Evolutionary conservation across 2,797 vertebrate species (phyloP), one percentile per base, ranked within the genome.

Genomic region (Salarias fasciatus): DNA sequence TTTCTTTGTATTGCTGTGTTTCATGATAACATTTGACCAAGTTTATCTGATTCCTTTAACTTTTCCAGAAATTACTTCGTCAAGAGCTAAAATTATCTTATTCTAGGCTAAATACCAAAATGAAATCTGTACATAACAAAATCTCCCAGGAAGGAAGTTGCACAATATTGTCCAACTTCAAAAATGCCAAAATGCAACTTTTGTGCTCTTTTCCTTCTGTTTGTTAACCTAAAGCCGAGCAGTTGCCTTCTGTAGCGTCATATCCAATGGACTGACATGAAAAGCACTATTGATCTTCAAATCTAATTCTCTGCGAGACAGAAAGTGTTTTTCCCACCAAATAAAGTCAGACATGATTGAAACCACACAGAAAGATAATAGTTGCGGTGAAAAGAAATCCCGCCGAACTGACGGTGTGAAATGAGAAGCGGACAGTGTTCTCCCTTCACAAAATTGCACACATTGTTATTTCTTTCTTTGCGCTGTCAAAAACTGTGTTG

Each of bases 311-410:
- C 11, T 24, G 18, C 15, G 5, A 45, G 5, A 45, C 18, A 11
- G 5, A 5, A 8, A 10, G 13, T 44, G 43, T 4, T 58, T 48
- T 38, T 2, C n/a, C 18, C 24, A 2, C 45, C 6, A 35, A 35
- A 36, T 37, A 57, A 57, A 37, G 43, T 57, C 43, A 45, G 45
- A 57, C 42, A 31, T 40, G 38, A 58, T 48, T 35, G 6, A 35
- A 48, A 46, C 14, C 28, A 11, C 6, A 8, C 15, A 31, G 24
- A 30, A 48, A 31, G 45, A 58, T 48, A 53, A 46, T 11, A 36
- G 33, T 37, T 35, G 12, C n/a, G 11, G 45, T 58, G 47, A 11
- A 58, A 58, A 48, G 55, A 46, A 40, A 48, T 38, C 44, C 4
- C 11, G 9, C 18, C 11, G 18, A n/a, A 7, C 38, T 41, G 38